phyloP scores from a whole-genome alignment of 1,140 invertebrate genomes.

The Chrysoperla carnea region DNA sequence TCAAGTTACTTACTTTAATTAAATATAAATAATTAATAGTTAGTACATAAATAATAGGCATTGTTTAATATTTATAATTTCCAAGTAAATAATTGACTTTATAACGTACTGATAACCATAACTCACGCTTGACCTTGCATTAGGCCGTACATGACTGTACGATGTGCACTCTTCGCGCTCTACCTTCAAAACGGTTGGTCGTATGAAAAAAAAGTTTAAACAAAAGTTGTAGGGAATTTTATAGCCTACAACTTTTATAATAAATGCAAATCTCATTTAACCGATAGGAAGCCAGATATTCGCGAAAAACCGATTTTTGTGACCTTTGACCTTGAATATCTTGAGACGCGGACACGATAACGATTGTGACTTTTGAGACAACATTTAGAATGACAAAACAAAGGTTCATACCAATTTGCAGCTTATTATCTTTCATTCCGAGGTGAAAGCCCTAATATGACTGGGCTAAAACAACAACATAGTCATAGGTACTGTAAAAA shows the following conservation, averaged over 20 bases:
- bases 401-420: conserved; percentile 1
- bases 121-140: conserved; percentile 2
- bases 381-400: background rate
- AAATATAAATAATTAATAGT: conserved; percentile 6
- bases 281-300: conserved; percentile 6
- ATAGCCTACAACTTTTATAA: conserved; percentile 7
- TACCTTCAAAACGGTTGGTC: conserved; percentile 6
- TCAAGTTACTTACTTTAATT: conserved; percentile 1
- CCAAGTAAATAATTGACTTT: too few relatives aligned
- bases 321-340: conserved; percentile 8
- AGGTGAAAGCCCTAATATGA: conserved; percentile 1
- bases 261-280: conserved; percentile 4
- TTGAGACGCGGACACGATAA: conserved; percentile 5
- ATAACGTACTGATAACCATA: conserved; percentile 1
- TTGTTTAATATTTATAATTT: background rate
- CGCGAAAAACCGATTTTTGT: conserved; percentile 4
- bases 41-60: conserved; percentile 6
- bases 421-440: conserved; percentile 7
- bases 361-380: conserved; percentile 6
- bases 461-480: too few relatives aligned
- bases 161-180: conserved; percentile 2
- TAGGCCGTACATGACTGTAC: background rate
- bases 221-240: conserved; percentile 8
- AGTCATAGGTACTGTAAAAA: too few relatives aligned
- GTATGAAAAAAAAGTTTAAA: conserved; percentile 5